A percentile compares a stretch with the other conserved stretches of the same genome.
Evolutionary conservation across 2,888 invertebrate genomes (phyloP).

Genomic region (Chymomyza fuscimana): DNA sequence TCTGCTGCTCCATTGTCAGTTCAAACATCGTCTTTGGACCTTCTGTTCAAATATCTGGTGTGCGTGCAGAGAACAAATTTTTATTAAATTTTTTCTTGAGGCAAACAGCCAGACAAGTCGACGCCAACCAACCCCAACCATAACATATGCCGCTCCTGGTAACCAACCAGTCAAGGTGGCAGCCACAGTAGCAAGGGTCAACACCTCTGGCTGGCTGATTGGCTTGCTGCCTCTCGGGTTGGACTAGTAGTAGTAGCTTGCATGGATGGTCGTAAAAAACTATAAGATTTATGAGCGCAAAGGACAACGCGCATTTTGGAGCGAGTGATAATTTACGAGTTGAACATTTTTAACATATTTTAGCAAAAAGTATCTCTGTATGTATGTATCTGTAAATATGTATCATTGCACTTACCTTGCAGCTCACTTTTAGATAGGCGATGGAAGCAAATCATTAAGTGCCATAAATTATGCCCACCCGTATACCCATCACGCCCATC

Average conservation of each 20-base stretch:
- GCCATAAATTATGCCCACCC: conserved; percentile 61
- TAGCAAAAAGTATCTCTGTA: background rate
- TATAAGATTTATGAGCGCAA: conserved; percentile 42
- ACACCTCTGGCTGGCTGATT: background rate
- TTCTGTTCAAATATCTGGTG: conserved; percentile 15
- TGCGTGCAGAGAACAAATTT: conserved; percentile 15
- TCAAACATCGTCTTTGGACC: conserved; percentile 6
- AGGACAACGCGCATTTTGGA: conserved; percentile 8
- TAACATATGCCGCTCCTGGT: conserved; percentile 8
- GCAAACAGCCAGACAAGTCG: conserved; percentile 48
- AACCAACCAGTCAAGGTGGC: conserved; percentile 3
- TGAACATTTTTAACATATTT: background rate
- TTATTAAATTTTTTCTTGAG: conserved; percentile 37
- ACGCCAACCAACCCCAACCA: conserved; percentile 42
- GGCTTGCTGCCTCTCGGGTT: background rate
- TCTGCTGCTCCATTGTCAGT: background rate
- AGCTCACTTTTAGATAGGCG: background rate
- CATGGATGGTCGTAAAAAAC: conserved; percentile 31
- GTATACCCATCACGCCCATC: conserved; percentile 22
- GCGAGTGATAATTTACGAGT: conserved; percentile 35
- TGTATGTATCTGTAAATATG: background rate
- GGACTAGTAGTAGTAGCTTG: too few relatives aligned
- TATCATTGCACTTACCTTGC: background rate
- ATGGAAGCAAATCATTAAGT: conserved; percentile 45
- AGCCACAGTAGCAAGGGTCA: conserved; percentile 13